Conservation (phyloP, 2,888 invertebrate genomes). For the Lutraria lutraria region DNA sequence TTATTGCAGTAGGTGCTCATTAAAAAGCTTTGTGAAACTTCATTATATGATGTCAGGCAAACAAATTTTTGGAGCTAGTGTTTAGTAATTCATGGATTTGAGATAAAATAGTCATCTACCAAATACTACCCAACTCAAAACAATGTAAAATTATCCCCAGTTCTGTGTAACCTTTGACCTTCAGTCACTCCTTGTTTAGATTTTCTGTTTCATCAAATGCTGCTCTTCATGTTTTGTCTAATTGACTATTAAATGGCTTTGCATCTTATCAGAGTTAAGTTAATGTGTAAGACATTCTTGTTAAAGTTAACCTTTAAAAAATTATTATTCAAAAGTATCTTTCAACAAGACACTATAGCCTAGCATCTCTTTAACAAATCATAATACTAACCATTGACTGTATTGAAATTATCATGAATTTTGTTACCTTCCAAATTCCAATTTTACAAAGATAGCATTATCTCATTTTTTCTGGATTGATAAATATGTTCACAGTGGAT, state of each 20-base stretch:
- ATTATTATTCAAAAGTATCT: no score
- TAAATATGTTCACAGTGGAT: background rate
- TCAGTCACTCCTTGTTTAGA: background rate
- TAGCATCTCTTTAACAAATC: no score
- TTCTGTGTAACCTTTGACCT: background rate
- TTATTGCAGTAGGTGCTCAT: background rate
- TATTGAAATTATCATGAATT: no score
- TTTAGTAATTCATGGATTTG: background rate
- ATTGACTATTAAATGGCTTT: conserved; percentile 16
- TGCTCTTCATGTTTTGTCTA: background rate
- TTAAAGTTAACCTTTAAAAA: no score
- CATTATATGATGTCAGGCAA: background rate
- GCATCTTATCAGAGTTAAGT: background rate
- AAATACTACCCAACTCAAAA: background rate
- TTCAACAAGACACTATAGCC: no score
- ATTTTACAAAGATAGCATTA: background rate
- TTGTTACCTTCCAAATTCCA: no score
- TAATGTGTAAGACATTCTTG: no score
- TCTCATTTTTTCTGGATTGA: background rate
- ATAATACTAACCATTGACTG: no score
- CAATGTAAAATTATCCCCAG: background rate
- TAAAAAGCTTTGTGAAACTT: background rate
- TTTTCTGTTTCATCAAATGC: background rate
- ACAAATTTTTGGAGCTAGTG: background rate
- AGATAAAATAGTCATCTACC: no score